Conservation (phyloP, 2,888 invertebrate genomes). For the Elegia similella region DNA sequence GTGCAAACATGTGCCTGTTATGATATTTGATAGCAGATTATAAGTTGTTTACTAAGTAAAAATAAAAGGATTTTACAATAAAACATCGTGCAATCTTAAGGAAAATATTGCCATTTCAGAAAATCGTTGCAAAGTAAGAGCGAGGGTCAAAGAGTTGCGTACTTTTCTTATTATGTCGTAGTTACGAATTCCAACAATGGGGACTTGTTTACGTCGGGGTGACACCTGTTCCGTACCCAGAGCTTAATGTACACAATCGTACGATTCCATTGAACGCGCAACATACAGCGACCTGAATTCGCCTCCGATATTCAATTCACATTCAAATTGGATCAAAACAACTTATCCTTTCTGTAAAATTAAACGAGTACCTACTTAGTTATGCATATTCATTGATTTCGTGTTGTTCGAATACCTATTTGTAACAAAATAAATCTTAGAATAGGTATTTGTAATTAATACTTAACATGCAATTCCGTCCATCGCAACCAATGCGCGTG, state of each 20-base stretch:
- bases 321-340: background rate
- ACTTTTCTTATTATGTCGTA: background rate
- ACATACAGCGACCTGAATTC: background rate
- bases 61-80: background rate
- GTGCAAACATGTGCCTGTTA: background rate
- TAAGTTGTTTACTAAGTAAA: background rate
- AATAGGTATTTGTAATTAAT: too few relatives aligned
- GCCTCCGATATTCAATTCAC: background rate
- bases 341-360: background rate
- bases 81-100: background rate
- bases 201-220: constrained; percentile 2
- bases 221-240: constrained; percentile 9
- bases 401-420: too few relatives aligned
- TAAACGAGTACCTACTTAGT: too few relatives aligned
- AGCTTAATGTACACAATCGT: constrained; percentile 22
- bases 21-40: background rate
- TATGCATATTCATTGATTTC: too few relatives aligned
- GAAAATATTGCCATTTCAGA: background rate
- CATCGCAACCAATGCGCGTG: too few relatives aligned
- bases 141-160: constrained; percentile 1
- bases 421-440: too few relatives aligned
- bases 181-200: background rate
- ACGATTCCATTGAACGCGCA: background rate
- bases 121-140: background rate
- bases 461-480: too few relatives aligned